These are phyloP conservation scores for Argyra leucocephala DNA, from an alignment of 2,888 invertebrate species.

Conservation along the genomic window DNA sequence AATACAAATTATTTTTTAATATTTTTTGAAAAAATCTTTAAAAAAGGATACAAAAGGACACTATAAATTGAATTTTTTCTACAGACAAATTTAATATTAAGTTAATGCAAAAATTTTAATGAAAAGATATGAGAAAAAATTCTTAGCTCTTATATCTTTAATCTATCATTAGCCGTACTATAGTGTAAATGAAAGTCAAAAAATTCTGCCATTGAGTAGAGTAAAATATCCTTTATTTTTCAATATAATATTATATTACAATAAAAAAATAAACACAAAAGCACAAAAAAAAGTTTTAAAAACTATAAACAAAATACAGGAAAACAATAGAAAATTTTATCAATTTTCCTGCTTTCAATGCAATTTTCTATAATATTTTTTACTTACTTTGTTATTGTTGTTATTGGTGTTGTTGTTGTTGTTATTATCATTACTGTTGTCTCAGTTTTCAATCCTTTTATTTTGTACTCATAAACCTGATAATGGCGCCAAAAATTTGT, in stretches of 20 bases:
- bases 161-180: background rate
- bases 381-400: background rate
- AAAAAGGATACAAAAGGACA: too few species aligned
- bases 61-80: too few species aligned
- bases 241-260: background rate
- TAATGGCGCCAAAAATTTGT: background rate
- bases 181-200: background rate
- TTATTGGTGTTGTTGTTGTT: background rate
- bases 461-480: background rate
- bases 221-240: background rate
- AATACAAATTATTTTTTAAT: too few species aligned
- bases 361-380: background rate
- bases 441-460: background rate
- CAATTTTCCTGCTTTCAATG: conserved; percentile 3
- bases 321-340: conserved; percentile 4
- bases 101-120: background rate
- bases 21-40: too few species aligned
- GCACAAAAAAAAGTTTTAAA: background rate
- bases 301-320: background rate
- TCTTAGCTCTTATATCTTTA: background rate
- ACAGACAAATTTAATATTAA: background rate
- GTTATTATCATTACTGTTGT: background rate
- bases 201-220: background rate
- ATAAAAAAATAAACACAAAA: background rate
- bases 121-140: background rate